Evolutionary conservation across 2,797 vertebrate species (phyloP).

Genomic region (Eidolon dupreanum): DNA sequence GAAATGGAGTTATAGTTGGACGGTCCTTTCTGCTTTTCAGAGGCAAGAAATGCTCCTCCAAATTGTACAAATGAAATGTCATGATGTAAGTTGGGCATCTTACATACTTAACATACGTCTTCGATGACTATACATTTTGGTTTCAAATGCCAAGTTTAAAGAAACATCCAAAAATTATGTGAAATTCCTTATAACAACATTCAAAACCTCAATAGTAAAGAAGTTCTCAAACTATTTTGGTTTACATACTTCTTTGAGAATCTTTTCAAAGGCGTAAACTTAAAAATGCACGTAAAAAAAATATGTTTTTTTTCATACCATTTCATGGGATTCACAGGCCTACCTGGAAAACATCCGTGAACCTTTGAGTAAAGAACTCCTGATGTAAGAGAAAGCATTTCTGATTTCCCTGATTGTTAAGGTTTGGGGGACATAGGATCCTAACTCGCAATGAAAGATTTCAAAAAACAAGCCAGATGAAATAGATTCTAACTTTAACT

Average conservation of each 20-base stretch:
- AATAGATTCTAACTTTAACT: background rate
- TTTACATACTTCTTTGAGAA: background rate
- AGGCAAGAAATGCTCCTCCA: background rate
- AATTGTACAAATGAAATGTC: constrained; percentile 15
- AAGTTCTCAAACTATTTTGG: background rate
- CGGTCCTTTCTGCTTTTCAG: constrained; percentile 10
- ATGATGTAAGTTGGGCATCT: background rate
- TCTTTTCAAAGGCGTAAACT: constrained; percentile 24
- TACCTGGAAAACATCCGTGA: background rate
- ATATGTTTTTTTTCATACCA: background rate
- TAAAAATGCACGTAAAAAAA: background rate
- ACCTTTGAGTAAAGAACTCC: background rate
- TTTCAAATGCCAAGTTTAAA: constrained; percentile 29
- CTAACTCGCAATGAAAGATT: background rate
- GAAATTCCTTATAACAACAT: background rate
- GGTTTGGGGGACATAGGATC: background rate
- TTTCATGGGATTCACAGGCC: background rate
- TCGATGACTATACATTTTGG: background rate
- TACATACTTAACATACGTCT: background rate
- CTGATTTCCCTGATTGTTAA: background rate
- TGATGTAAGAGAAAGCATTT: background rate
- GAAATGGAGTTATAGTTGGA: background rate
- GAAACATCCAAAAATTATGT: constrained; percentile 18
- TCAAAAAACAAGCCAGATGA: background rate
- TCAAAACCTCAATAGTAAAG: background rate